phyloP scores from a whole-genome alignment of 2,888 invertebrate species.

The Axea sp. region DNA sequence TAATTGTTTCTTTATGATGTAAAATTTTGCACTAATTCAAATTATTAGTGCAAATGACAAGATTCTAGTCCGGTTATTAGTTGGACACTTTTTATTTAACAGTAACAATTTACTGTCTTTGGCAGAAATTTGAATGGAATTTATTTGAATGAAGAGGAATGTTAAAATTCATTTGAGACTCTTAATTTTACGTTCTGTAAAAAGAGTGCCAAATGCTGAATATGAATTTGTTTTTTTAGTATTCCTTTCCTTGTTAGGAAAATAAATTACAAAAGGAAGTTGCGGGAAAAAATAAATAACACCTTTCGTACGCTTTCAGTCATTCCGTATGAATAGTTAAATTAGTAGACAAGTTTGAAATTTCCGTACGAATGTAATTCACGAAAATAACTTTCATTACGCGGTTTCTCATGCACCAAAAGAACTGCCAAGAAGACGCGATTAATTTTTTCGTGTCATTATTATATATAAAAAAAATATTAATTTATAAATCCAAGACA shows the following conservation, averaged over 20 bases:
- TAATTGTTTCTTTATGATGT: neutral
- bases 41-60: neutral
- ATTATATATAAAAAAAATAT: conserved; percentile 12
- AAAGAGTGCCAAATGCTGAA: neutral
- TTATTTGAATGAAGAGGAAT: too few species aligned
- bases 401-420: conserved; percentile 18
- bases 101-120: too few species aligned
- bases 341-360: conserved; percentile 49
- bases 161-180: too few species aligned
- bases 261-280: conserved; percentile 32
- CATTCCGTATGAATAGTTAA: conserved; percentile 45
- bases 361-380: conserved; percentile 27
- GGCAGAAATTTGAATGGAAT: too few species aligned
- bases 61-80: too few species aligned
- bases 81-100: too few species aligned
- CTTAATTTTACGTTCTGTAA: too few species aligned
- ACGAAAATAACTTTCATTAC: conserved; percentile 31
- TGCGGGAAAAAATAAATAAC: conserved; percentile 28
- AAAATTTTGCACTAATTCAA: neutral
- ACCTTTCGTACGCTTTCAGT: conserved; percentile 23
- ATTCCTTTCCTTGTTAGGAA: conserved; percentile 19
- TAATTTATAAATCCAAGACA: conserved; percentile 1
- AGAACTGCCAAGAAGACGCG: neutral
- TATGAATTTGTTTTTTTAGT: conserved; percentile 6
- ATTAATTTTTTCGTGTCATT: too few species aligned